Percentiles rank a stretch among this genome's conserved stretches.
Conservation (phyloP, 1,140 invertebrate species). For the Scylla paramamosain region DNA sequence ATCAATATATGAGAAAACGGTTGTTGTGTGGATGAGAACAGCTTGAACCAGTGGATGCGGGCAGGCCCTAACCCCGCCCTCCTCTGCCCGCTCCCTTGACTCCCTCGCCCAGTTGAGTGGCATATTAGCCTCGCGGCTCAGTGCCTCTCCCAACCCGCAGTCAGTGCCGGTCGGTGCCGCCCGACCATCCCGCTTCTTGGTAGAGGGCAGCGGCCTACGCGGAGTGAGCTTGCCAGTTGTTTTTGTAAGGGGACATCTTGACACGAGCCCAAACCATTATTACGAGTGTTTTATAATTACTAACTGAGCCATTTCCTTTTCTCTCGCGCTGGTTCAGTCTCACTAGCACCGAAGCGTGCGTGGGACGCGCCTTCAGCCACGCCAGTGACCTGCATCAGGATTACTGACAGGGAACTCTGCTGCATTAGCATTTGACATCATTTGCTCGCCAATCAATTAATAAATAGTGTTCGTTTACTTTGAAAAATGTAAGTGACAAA, state of each 20-base stretch:
- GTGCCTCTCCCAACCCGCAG: constrained; percentile 32
- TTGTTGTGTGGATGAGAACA: not conserved
- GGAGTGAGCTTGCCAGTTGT: not conserved
- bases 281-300: not conserved
- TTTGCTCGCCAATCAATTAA: too few relatives aligned
- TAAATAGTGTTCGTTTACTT: not conserved
- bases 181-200: not conserved
- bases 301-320: not conserved
- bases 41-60: not conserved
- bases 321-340: not conserved
- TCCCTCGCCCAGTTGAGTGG: constrained; percentile 3
- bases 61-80: not conserved
- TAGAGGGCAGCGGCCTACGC: constrained; percentile 9
- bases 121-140: constrained; percentile 24
- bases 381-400: not conserved
- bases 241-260: not conserved
- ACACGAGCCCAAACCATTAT: not conserved
- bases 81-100: not conserved
- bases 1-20: not conserved
- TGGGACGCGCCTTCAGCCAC: not conserved
- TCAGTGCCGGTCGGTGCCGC: constrained; percentile 21
- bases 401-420: not conserved
- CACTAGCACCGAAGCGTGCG: not conserved
- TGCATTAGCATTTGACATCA: too few relatives aligned
- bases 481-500: not conserved